Conservation (phyloP, 2,797 vertebrate genomes). For the Dipus sagitta region DNA sequence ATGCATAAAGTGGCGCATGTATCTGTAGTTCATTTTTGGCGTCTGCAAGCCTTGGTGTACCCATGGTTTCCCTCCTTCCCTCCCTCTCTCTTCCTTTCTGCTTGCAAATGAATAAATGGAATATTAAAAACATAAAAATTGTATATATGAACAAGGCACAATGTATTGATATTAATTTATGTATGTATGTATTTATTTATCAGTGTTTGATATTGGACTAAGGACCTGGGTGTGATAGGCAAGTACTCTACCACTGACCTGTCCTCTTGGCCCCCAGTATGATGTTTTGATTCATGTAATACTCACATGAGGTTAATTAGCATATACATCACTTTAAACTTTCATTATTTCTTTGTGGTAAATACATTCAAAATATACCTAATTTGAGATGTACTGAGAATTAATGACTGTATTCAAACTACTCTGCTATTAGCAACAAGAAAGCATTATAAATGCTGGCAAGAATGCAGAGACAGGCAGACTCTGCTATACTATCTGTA, state of each 20-base stretch:
- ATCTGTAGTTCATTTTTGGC: no score
- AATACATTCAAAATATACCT: background rate
- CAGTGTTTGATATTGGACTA: background rate
- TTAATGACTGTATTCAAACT: background rate
- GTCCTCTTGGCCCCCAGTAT: background rate
- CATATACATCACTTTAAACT: background rate
- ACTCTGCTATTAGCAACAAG: background rate
- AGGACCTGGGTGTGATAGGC: background rate
- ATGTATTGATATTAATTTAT: background rate
- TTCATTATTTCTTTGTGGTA: background rate
- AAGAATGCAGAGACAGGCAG: no score
- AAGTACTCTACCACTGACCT: background rate
- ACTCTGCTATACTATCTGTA: accelerated
- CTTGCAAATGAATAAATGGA: no score
- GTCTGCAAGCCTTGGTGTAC: no score
- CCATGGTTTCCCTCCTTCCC: no score
- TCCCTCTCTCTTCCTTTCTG: no score
- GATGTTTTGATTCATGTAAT: background rate
- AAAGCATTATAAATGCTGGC: background rate
- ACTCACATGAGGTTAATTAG: background rate
- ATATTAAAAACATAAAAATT: background rate
- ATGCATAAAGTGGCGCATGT: no score
- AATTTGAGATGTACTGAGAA: background rate
- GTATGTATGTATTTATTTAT: background rate
- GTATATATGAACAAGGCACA: background rate